Percentiles rank a stretch among this genome's conserved stretches.
phyloP scores from a whole-genome alignment of 2,888 invertebrate genomes.

The Eristalis intricaria region DNA sequence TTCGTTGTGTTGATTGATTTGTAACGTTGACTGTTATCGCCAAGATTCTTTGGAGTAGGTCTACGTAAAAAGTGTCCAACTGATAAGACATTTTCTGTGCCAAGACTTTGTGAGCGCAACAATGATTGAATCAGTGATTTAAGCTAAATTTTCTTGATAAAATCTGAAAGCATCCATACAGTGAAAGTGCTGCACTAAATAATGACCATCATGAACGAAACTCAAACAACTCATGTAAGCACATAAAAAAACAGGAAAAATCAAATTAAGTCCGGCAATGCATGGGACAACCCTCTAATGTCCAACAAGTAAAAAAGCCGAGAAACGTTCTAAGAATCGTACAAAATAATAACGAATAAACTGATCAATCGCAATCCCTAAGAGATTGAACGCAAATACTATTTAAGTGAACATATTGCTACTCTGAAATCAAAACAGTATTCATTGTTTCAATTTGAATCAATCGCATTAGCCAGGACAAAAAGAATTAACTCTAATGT shows the following conservation, averaged over 20 bases:
- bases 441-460: not conserved
- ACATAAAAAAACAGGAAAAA: not conserved
- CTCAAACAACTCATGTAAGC: not conserved
- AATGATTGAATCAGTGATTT: not conserved
- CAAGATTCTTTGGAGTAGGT: too few relatives aligned
- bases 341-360: conserved; percentile 1
- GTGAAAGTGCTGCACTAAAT: not conserved
- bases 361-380: conserved; percentile 26
- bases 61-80: too few relatives aligned
- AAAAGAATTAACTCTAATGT: conserved; percentile 42
- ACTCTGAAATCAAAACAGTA: conserved; percentile 20
- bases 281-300: conserved; percentile 6
- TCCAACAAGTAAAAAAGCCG: conserved; percentile 57
- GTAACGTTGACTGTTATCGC: too few relatives aligned
- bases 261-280: not conserved
- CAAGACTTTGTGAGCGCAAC: not conserved
- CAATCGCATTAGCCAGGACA: conserved; percentile 47
- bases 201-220: not conserved
- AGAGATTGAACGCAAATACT: conserved; percentile 23
- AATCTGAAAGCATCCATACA: not conserved
- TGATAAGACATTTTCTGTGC: not conserved
- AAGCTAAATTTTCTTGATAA: not conserved
- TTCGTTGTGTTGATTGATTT: too few relatives aligned
- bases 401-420: conserved; percentile 14
- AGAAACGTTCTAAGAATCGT: conserved; percentile 22